Conservation (phyloP, 2,888 invertebrate species). For the Ischnura elegans region DNA sequence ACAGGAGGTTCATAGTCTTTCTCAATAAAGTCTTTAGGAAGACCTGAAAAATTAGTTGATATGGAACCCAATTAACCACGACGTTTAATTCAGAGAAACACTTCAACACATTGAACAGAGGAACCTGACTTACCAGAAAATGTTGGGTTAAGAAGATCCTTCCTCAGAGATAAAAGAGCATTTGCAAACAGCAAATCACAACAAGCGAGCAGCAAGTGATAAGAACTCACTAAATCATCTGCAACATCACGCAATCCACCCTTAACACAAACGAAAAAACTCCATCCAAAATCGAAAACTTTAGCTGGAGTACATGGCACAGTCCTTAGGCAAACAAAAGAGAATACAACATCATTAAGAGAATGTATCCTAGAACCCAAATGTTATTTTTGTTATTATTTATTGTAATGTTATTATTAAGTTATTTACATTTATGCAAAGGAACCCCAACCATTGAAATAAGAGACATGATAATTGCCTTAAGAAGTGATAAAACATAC, state of each 20-base stretch:
- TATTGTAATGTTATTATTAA: not conserved
- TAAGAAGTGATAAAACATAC: constrained; percentile 77
- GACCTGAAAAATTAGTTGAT: constrained; percentile 79
- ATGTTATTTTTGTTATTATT: too few relatives aligned
- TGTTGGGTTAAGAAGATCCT: constrained; percentile 91
- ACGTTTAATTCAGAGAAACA: not conserved
- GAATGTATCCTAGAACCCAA: too few relatives aligned
- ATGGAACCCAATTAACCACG: not conserved
- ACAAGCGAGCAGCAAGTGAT: constrained; percentile 93
- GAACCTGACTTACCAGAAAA: constrained; percentile 84
- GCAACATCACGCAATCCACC: constrained; percentile 91
- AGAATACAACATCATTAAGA: too few relatives aligned
- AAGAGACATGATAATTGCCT: not conserved
- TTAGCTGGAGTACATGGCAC: constrained; percentile 89
- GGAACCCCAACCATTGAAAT: not conserved
- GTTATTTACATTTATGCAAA: not conserved
- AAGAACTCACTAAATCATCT: constrained; percentile 96
- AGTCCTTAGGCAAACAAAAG: constrained; percentile 78
- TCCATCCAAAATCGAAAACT: constrained; percentile 96
- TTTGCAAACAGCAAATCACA: constrained; percentile 95
- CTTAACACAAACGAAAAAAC: constrained; percentile 93
- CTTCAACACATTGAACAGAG: too few relatives aligned
- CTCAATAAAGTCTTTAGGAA: constrained; percentile 86
- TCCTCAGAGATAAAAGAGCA: constrained; percentile 88
- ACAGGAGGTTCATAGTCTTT: constrained; percentile 81